Conservation (phyloP, 2,113 vertebrate species). For the Myotis yumanensis region DNA sequence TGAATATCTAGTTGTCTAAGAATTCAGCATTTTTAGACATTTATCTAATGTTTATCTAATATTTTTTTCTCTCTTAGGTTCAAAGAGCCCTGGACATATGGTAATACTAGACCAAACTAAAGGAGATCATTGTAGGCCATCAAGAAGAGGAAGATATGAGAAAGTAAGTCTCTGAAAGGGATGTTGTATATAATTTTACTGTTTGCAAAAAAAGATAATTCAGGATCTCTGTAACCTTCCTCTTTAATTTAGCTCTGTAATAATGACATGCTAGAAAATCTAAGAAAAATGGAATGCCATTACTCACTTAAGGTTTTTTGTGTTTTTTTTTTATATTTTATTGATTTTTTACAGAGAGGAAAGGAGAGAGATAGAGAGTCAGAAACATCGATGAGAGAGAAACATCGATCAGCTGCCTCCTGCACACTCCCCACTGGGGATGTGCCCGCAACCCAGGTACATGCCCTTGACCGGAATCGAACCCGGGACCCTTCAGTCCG, state of each 20-base stretch:
- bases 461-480: too few relatives aligned
- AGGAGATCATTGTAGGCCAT: conserved; percentile 89
- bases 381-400: too few relatives aligned
- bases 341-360: too few relatives aligned
- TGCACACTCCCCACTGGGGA: too few relatives aligned
- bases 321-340: too few relatives aligned
- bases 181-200: not conserved
- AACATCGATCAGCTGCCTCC: too few relatives aligned
- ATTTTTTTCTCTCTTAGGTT: conserved; percentile 76
- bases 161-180: conserved; percentile 86
- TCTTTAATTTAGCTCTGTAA: not conserved
- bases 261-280: not conserved
- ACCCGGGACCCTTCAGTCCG: too few relatives aligned
- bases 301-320: not conserved
- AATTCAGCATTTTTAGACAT: conserved; percentile 23
- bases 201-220: conserved; percentile 7
- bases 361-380: too few relatives aligned
- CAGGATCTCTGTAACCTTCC: not conserved
- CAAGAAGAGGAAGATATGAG: conserved; percentile 92
- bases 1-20: conserved; percentile 12
- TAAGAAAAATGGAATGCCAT: not conserved
- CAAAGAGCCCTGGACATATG: conserved; percentile 93
- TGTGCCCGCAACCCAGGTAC: too few relatives aligned
- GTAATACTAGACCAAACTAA: conserved; percentile 88
- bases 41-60: not conserved